Evolutionary conservation across 1,140 invertebrate genomes (phyloP), one percentile per base, ranked within the genome.

Genomic region (Wasmannia auropunctata): DNA sequence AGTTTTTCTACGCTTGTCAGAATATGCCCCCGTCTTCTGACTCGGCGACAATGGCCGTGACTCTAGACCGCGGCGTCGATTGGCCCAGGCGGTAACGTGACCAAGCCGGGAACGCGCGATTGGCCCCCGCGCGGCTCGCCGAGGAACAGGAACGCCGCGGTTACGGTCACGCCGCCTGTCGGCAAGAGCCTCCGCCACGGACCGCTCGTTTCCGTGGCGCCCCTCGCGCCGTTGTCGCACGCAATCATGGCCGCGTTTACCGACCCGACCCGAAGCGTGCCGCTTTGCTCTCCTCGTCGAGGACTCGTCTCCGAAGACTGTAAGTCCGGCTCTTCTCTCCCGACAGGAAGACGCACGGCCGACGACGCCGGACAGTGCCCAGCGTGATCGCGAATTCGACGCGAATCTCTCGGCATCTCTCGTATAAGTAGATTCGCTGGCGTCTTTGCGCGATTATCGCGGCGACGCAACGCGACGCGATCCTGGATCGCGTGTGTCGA

Each of bases 1-100:
- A 97, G 96, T 98, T 98, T 97, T 97, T 97, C 96, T 98, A 97
- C 97, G 97, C 97, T 97, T 97, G 97, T 98, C 97, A 97, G 97
- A 97, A 97, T 96, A 97, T 97, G 96, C 96, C 97, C 96, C 97
- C 97, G 97, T 56, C 67, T 70, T 97, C 96, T 96, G 93, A 97
- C 97, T 97, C 96, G 96, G 92, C 90, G 88, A 92, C 86, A 86
- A 56, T 77, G 88, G 93, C 93, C 97, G 97, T 96, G 96, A 96
- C 95, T 96, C 93, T 91, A 91, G 87, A 89, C 31, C 49, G 34
- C 22, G 10, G 2, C 14, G 34, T 11, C 75, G 34, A 96, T 96
- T 96, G 95, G 95, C 40, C 46, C 16, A 7, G 8, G 0, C 31
- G 62, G 49, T 92, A 93, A 95, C 94, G 95, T 95, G 95, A 95